phyloP scores from a whole-genome alignment of 37 sponge, comb jelly and placozoan genomes.

The Haliclona indistincta region DNA sequence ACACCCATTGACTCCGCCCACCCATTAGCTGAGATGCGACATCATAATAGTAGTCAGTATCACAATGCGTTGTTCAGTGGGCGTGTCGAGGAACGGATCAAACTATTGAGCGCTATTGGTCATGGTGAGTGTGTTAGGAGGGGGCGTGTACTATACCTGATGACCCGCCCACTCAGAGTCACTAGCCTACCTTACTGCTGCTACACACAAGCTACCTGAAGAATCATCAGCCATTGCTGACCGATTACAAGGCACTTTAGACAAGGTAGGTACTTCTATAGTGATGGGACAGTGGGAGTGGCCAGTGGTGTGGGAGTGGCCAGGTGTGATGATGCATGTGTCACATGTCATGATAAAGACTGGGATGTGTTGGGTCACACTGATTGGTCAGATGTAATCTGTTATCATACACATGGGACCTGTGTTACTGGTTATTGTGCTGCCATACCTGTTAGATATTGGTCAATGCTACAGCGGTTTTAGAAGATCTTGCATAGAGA shows the following conservation, averaged over 20 bases:
- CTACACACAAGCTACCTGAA: slow-evolving; percentile 88
- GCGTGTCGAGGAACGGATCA: slow-evolving; percentile 87
- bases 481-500: too few species aligned
- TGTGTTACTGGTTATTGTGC: too few species aligned
- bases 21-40: slow-evolving; percentile 84
- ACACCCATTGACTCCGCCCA: background rate
- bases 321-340: background rate
- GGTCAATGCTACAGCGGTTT: too few species aligned
- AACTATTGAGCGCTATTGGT: slow-evolving; percentile 75
- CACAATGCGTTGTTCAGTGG: slow-evolving; percentile 92
- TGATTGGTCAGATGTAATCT: too few species aligned
- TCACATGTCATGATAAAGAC: background rate
- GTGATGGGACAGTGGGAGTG: too few species aligned
- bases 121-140: slow-evolving; percentile 51
- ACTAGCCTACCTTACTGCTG: slow-evolving; percentile 96
- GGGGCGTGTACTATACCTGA: background rate
- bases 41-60: slow-evolving; percentile 92
- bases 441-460: too few species aligned
- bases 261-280: slow-evolving; percentile 71
- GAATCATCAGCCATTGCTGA: slow-evolving; percentile 79
- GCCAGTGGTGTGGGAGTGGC: background rate
- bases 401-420: too few species aligned
- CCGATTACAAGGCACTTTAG: slow-evolving; percentile 42
- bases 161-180: slow-evolving; percentile 43
- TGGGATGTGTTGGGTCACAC: background rate